phyloP scores from a whole-genome alignment of 2,888 invertebrate genomes.

The Callyntrura guangdongensis region DNA sequence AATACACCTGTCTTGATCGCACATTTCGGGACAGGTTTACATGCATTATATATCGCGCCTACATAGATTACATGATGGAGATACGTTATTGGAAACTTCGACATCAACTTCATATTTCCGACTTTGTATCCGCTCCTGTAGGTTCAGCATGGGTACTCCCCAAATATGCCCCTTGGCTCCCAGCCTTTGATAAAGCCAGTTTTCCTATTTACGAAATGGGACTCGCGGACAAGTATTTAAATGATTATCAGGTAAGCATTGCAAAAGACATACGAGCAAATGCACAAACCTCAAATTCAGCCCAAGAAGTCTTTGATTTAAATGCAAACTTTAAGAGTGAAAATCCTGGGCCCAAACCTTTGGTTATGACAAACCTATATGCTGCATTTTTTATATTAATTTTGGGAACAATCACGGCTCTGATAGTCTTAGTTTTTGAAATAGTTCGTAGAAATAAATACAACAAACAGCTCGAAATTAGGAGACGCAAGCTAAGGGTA shows the following conservation, averaged over 20 bases:
- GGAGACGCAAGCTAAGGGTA: constrained; percentile 14
- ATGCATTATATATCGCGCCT: constrained; percentile 83
- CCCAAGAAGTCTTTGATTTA: constrained; percentile 80
- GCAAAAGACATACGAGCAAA: constrained; percentile 75
- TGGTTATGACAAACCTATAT: constrained; percentile 82
- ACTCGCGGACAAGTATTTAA: constrained; percentile 80
- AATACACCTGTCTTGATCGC: constrained; percentile 82
- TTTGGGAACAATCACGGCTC: constrained; percentile 73
- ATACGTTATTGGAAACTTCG: constrained; percentile 83
- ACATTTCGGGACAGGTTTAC: constrained; percentile 81
- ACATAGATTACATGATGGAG: constrained; percentile 83
- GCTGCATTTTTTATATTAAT: constrained; percentile 82
- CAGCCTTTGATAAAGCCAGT: constrained; percentile 77
- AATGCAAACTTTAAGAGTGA: constrained; percentile 80
- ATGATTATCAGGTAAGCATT: constrained; percentile 78
- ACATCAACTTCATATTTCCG: constrained; percentile 81
- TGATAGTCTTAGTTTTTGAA: constrained; percentile 67
- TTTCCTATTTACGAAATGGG: constrained; percentile 82
- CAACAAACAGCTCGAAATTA: constrained; percentile 4
- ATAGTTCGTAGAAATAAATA: constrained; percentile 50
- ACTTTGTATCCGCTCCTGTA: constrained; percentile 83
- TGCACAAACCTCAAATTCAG: constrained; percentile 77
- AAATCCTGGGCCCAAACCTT: constrained; percentile 79
- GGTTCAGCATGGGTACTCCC: constrained; percentile 83
- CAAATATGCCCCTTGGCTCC: constrained; percentile 82